A percentile compares a stretch with the other conserved stretches of the same genome.
phyloP scores from a whole-genome alignment of 2,888 invertebrate species.

The Cheilosia grossa region DNA sequence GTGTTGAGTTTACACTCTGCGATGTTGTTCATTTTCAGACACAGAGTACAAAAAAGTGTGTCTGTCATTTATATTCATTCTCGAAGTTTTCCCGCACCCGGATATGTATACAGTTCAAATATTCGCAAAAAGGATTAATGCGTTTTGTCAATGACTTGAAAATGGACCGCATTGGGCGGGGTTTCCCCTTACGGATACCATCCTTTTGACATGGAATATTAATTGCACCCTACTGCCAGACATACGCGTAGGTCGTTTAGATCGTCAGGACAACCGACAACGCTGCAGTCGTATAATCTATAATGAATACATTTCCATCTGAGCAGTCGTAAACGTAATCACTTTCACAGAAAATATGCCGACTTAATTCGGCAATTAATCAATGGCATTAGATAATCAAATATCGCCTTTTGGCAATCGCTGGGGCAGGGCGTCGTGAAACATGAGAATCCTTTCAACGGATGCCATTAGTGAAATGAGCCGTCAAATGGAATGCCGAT shows the following conservation, averaged over 20 bases:
- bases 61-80: background rate
- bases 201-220: constrained; percentile 2
- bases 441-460: constrained; percentile 60
- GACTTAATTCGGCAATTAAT: constrained; percentile 60
- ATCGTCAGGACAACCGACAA: background rate
- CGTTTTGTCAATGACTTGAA: background rate
- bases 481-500: background rate
- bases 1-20: too few species aligned
- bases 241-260: too few species aligned
- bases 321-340: constrained; percentile 24
- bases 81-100: constrained; percentile 14
- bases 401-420: constrained; percentile 24
- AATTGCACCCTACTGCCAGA: constrained; percentile 2
- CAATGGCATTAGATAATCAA: constrained; percentile 59
- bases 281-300: constrained; percentile 8
- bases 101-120: constrained; percentile 13
- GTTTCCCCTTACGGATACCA: background rate
- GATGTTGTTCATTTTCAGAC: background rate
- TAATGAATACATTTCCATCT: constrained; percentile 5
- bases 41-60: background rate
- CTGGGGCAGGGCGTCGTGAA: constrained; percentile 2
- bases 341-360: constrained; percentile 27
- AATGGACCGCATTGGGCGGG: background rate
- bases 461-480: constrained; percentile 39
- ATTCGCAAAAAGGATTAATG: constrained; percentile 30